A percentile compares a stretch with the other conserved stretches of the same genome.
Conservation (phyloP, 2,888 invertebrate species). For the Drosophila differens region DNA sequence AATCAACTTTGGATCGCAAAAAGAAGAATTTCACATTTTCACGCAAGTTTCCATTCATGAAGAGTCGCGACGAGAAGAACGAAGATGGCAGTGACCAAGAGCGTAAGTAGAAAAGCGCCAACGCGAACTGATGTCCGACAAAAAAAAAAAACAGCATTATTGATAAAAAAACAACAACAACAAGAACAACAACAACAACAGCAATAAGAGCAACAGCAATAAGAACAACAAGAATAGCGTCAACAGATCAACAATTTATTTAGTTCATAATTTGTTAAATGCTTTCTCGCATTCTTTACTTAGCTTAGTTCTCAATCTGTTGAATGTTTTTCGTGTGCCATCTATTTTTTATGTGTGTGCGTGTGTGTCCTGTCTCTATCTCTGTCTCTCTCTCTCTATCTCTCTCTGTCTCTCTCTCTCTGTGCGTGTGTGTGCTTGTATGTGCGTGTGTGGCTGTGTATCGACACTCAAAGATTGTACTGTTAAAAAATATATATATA, state of each 20-base stretch:
- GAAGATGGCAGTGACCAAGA: conserved; percentile 99
- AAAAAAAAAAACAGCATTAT: conserved; percentile 29
- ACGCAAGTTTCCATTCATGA: conserved; percentile 99
- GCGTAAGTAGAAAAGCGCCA: conserved; percentile 90
- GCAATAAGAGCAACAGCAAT: conserved; percentile 17
- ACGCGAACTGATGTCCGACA: conserved; percentile 7
- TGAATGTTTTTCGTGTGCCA: conserved; percentile 30
- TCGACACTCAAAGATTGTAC: neutral
- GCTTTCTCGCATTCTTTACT: conserved; percentile 27
- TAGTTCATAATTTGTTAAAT: conserved; percentile 25
- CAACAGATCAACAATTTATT: conserved; percentile 33
- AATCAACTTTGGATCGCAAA: conserved; percentile 97
- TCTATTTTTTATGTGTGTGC: neutral
- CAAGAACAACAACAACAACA: conserved; percentile 13
- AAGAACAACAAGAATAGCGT: conserved; percentile 23
- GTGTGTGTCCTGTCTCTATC: conserved; percentile 7
- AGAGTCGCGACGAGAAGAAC: conserved; percentile 99
- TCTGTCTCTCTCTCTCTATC: neutral
- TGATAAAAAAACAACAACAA: conserved; percentile 32
- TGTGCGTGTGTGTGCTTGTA: neutral
- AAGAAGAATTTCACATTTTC: conserved; percentile 99
- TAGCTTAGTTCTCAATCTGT: conserved; percentile 5
- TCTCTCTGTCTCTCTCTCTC: neutral
- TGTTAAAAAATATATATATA: conserved; percentile 1
- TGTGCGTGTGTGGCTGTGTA: conserved; percentile 11